A percentile compares a stretch with the other conserved stretches of the same genome.
These are phyloP conservation scores for Sebastes matsubarae DNA, from an alignment of 2,797 vertebrate species.

Conservation along the genomic window DNA sequence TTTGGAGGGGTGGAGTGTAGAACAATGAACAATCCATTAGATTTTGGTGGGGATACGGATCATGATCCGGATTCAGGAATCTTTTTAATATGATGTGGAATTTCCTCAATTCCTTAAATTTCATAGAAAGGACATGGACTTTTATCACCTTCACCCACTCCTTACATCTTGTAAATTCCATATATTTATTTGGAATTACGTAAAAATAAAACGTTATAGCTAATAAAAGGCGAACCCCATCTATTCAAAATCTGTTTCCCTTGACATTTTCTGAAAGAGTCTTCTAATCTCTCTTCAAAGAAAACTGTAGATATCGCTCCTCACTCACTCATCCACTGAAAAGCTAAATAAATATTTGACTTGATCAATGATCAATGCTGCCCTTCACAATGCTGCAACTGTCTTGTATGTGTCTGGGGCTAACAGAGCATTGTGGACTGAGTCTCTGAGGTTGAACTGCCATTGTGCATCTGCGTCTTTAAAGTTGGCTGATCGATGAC, in stretches of 20 bases:
- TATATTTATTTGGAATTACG: neutral
- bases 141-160: neutral
- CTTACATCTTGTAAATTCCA: neutral
- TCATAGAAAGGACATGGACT: neutral
- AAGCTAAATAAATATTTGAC: slow-evolving; percentile 56
- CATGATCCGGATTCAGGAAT: too few relatives aligned
- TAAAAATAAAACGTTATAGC: neutral
- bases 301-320: slow-evolving; percentile 3
- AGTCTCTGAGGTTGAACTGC: neutral
- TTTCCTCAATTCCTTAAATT: neutral
- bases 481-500: slow-evolving; percentile 21
- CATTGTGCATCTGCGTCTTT: slow-evolving; percentile 32
- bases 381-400: slow-evolving; percentile 40
- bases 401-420: slow-evolving; percentile 18
- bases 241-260: neutral
- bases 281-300: slow-evolving; percentile 6
- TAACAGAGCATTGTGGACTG: slow-evolving; percentile 26
- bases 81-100: too few relatives aligned
- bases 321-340: neutral
- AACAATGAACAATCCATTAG: too few relatives aligned
- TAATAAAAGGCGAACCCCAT: neutral
- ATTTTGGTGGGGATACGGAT: too few relatives aligned
- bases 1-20: too few relatives aligned
- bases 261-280: neutral
- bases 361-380: slow-evolving; percentile 20